Evolutionary conservation across 1,140 invertebrate species (phyloP), one percentile per base, ranked within the genome.

Genomic region (Nasonia longicornis): DNA sequence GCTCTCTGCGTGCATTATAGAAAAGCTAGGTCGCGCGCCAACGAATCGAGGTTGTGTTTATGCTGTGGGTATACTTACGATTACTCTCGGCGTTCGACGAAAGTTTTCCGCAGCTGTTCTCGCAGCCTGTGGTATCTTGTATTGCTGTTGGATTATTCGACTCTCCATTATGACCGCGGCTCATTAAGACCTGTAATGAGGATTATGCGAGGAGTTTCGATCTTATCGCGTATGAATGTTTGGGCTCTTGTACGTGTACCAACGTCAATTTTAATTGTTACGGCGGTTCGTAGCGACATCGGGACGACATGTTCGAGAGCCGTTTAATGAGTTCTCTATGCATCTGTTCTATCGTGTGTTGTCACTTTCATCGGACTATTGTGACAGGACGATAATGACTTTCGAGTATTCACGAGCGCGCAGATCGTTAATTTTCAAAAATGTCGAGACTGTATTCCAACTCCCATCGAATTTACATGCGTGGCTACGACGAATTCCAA

Each of bases 1-100:
- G 52, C 52, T 42, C 69, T 71, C 29, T 10, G 35, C 29, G 69
- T 10, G 29, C n/a, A 31, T 67, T 42, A 22, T 67, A 67, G 69
- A 71, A 71, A 71, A 71, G 69, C 26, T 71, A 31, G 69, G 69
- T 71, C 69, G 64, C 64, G 69, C 52, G 52, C 52, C 52, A 7
- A 71, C 1, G 69, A 42, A 71, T 71, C 69, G 29, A 71, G 69
- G 69, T 42, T 71, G 35, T 42, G 69, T 71, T 71, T 71, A 42
- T 31, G 35, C 35, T 38, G 11, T 52, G 52, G 20, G 3, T 58
- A 58, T n/a, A 58, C 52, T 58, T 58, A 58, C 52, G 52, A 58
- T 58, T 58, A 58, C 52, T 58, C 52, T 58, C 52, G 16, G 16
- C 16, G 52, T 14, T 58, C 52, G 52, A 58, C 52, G 52, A 58